These are phyloP conservation scores for Zygaena filipendulae DNA, from an alignment of 2,888 invertebrate species.

Conservation along the genomic window DNA sequence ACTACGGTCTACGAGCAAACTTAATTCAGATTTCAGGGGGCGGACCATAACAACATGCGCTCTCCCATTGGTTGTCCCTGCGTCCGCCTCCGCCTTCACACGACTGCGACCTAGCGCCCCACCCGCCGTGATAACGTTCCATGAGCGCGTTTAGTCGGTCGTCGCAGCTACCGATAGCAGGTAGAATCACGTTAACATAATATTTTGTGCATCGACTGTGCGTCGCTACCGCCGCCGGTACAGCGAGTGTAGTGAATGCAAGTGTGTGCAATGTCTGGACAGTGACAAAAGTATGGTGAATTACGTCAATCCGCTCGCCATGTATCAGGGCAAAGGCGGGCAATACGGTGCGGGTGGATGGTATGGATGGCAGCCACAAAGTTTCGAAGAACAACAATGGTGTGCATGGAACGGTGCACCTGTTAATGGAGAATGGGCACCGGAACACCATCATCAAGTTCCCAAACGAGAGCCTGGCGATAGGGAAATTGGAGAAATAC, in stretches of 20 bases:
- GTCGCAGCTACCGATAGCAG: no score
- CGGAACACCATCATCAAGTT: conserved; percentile 59
- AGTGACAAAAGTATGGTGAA: conserved; percentile 75
- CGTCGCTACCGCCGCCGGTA: no score
- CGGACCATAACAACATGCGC: conserved; percentile 5
- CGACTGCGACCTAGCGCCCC: no score
- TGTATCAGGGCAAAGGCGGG: conserved; percentile 74
- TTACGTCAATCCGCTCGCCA: conserved; percentile 75
- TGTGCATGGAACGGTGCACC: conserved; percentile 64
- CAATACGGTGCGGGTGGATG: conserved; percentile 56
- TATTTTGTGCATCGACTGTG: no score
- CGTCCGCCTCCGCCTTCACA: conserved; percentile 13
- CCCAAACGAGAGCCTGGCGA: conserved; percentile 54
- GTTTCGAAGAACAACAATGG: conserved; percentile 69
- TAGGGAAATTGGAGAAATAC: conserved; percentile 51
- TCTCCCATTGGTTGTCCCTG: conserved; percentile 20
- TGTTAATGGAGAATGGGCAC: conserved; percentile 56
- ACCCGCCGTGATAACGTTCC: no score
- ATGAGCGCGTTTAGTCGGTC: no score
- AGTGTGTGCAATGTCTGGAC: conserved; percentile 62
- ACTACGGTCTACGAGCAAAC: no score
- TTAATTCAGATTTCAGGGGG: not conserved
- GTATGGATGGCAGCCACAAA: conserved; percentile 63
- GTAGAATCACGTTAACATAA: no score
- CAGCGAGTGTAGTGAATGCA: conserved; percentile 50